Percentiles rank a stretch among this genome's conserved stretches.
phyloP scores from a whole-genome alignment of 2,797 vertebrate genomes.

The Lates japonicus region DNA sequence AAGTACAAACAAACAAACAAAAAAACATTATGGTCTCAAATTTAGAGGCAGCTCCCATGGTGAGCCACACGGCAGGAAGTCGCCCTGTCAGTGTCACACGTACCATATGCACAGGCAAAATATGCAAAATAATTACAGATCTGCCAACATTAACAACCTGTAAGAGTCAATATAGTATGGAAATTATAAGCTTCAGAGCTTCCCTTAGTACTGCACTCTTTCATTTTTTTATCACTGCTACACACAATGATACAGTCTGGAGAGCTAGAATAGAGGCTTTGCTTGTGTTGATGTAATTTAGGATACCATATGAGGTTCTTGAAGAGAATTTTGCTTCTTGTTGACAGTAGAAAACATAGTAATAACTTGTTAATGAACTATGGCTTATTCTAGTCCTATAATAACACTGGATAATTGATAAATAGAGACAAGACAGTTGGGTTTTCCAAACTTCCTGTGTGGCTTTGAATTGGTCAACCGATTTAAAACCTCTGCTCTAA shows the following conservation, averaged over 20 bases:
- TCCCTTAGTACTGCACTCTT: slow-evolving; percentile 36
- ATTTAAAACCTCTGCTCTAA: slow-evolving; percentile 30
- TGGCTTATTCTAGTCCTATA: slow-evolving; percentile 26
- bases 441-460: slow-evolving; percentile 7
- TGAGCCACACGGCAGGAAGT: slow-evolving; percentile 38
- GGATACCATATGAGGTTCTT: slow-evolving; percentile 27
- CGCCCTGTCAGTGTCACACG: slow-evolving; percentile 20
- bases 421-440: not conserved
- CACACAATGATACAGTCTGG: slow-evolving; percentile 53
- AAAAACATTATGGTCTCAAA: slow-evolving; percentile 23
- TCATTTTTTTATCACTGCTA: slow-evolving; percentile 38
- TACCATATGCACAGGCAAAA: slow-evolving; percentile 41
- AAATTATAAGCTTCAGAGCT: slow-evolving; percentile 46
- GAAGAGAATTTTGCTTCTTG: slow-evolving; percentile 13
- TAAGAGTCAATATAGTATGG: slow-evolving; percentile 40
- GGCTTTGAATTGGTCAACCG: slow-evolving; percentile 25
- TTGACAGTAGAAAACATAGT: slow-evolving; percentile 35
- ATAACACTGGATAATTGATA: slow-evolving; percentile 23
- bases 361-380: slow-evolving; percentile 43
- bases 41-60: slow-evolving; percentile 20
- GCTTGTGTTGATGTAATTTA: slow-evolving; percentile 48
- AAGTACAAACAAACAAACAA: not conserved
- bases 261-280: slow-evolving; percentile 36
- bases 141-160: slow-evolving; percentile 53
- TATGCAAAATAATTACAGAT: slow-evolving; percentile 67